Evolutionary conservation across 2,888 invertebrate species (phyloP), one percentile per base, ranked within the genome.

Genomic region (Phengaris arion): DNA sequence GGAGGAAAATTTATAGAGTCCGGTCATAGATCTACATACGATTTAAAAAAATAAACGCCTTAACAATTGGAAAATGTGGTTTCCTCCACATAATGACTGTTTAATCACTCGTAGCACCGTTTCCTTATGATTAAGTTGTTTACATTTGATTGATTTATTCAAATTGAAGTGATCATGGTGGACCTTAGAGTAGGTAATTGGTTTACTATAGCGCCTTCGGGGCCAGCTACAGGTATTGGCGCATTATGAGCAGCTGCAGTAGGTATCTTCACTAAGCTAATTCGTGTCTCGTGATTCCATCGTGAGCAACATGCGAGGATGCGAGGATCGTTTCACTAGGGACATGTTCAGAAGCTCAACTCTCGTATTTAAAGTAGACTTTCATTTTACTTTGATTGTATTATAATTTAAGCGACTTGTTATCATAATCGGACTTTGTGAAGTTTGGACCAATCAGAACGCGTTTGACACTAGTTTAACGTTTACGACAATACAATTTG

Each of bases 41-140:
- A 70, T 75, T 75, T 72, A 72, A 72, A 75, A 75, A 70, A 57
- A 59, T 57, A 69, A 57, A 57, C 70, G 70, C 57, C 69, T 75
- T 70, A 68, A 75, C 59, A 70, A 75, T 70, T 72, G 51, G 75
- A 70, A 75, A 75, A 75, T 70, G 72, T 75, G 57, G 59, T 70
- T 75, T 75, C 70, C 70, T 70, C 70, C 13, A 57, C 55, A 59
- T 59, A 75, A 59, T 70, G 48, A 70, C n/a, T 75, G 75, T 70
- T 70, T 75, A 72, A 75, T 75, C 70, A 75, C 48, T 70, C 75
- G 70, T 75, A 70, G 57, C 69, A 70, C 75, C 75, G 69, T 75
- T 75, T 75, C 75, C 70, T 75, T 69, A 35, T 69, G 70, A 75
- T 75, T 48, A 69, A 54, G n/a, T 75, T 54, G 70, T 51, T 52